These are phyloP conservation scores for Seira musarum DNA, from an alignment of 2,888 invertebrate genomes.

Conservation along the genomic window DNA sequence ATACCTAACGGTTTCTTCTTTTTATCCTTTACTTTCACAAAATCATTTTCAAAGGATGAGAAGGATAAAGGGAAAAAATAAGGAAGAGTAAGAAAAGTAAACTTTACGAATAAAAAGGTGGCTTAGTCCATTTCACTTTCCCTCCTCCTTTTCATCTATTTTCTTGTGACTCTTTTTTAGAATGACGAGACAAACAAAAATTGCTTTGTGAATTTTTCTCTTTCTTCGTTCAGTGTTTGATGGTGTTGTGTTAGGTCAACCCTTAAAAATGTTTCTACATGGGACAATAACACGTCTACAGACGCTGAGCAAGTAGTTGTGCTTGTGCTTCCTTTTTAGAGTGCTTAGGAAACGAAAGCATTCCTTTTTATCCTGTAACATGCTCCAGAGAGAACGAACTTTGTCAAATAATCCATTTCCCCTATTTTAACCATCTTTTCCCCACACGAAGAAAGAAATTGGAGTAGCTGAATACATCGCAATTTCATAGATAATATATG, in stretches of 20 bases:
- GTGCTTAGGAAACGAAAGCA: no score
- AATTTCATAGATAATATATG: no score
- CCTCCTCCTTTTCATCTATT: neutral
- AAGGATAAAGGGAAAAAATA: neutral
- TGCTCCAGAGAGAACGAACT: no score
- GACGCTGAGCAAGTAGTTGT: no score
- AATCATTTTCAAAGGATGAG: neutral
- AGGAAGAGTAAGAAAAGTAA: slow-evolving; percentile 20
- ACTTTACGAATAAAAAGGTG: slow-evolving; percentile 37
- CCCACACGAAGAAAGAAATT: no score
- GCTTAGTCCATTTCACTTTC: slow-evolving; percentile 19
- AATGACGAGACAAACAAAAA: slow-evolving; percentile 17
- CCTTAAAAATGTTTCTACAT: neutral
- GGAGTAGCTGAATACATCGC: no score
- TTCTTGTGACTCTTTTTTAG: slow-evolving; percentile 22
- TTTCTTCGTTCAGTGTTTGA: neutral
- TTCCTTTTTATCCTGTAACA: no score
- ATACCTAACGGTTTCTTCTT: no score
- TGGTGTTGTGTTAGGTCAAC: neutral
- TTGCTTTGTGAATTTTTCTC: slow-evolving; percentile 17
- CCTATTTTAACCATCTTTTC: no score
- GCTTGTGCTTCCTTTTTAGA: no score
- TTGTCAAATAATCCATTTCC: no score
- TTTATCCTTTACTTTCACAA: neutral
- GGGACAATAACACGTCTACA: neutral